These are phyloP conservation scores for Tadarida brasiliensis DNA, from an alignment of 2,797 vertebrate genomes.

Conservation along the genomic window DNA sequence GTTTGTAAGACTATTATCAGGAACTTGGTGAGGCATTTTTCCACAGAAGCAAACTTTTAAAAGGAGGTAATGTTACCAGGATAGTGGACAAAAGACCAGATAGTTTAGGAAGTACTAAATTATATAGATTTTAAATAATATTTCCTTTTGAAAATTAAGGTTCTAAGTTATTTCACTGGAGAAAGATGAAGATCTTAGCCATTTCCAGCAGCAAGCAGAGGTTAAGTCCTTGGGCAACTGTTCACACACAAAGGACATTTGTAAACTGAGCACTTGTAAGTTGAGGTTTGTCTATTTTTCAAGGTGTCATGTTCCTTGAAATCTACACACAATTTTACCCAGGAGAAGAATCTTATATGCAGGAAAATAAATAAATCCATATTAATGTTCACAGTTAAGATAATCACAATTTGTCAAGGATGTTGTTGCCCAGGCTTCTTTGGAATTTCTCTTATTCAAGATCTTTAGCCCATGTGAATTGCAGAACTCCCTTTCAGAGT, in stretches of 20 bases:
- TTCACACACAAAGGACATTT: neutral
- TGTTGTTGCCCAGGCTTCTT: neutral
- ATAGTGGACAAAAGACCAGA: neutral
- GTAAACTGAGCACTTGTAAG: neutral
- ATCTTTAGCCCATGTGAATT: neutral
- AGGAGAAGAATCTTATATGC: neutral
- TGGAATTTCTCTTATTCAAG: neutral
- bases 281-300: slow-evolving; percentile 11
- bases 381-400: slow-evolving; percentile 12
- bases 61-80: neutral
- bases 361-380: slow-evolving; percentile 18
- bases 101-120: neutral
- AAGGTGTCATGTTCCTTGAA: neutral
- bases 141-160: slow-evolving; percentile 27
- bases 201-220: slow-evolving; percentile 11
- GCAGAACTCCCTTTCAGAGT: neutral
- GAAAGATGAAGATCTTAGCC: neutral
- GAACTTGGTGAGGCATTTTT: neutral
- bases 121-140: slow-evolving; percentile 33
- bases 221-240: neutral
- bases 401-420: neutral
- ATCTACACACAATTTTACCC: slow-evolving; percentile 28
- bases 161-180: slow-evolving; percentile 30
- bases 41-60: slow-evolving; percentile 50
- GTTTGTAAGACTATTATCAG: neutral